Base-by-base conservation (phyloP, 2,797 vertebrate genomes). In the Paratrypauchen microcephalus region DNA sequence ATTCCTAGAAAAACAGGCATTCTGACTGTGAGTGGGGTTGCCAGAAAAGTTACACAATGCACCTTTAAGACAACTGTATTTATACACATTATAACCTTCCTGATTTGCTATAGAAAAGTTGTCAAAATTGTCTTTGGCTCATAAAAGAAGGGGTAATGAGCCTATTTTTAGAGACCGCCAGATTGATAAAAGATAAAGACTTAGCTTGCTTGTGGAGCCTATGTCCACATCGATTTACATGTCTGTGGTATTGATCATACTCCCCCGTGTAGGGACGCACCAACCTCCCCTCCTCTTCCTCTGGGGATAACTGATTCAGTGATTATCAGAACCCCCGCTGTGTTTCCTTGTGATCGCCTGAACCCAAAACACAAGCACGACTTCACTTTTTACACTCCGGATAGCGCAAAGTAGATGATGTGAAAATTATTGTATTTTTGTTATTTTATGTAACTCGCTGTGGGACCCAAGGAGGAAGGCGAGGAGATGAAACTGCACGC, bases 171-270 rank as follows among this genome's bases (percentile, higher is more conserved):
- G 65, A 67, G 65, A 24, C 66, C 65, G 70, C 69, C 60, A 79
- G 82, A 83, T 77, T 56, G 75, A 81, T 77, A 77, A 82, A 82
- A 74, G 81, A 84, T 78, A 80, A 79, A 66, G 73, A 83, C 76
- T 36, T 78, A 71, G 70, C 9, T 19, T 80, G 80, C 81, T 76
- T 77, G 81, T 84, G 74, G 77, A 88, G 77, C 83, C 83, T 74
- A 67, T 87, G 83, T 89, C 80, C 77, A 66, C 65, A 93, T 94
- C 80, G 80, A 92, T 92, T 82, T 78, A 91, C 86, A 89, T 89
- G 90, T 88, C 85, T 89, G 71, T 87, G 83, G 71, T 83, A 92
- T 93, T 86, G 90, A 92, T 90, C 85, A 85, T 55, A 77, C 82
- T 77, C 86, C 82, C 83, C 78, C 23, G 68, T 81, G 84, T 78